Conservation (phyloP, 2,797 vertebrate species). For the Taeniopygia guttata region DNA sequence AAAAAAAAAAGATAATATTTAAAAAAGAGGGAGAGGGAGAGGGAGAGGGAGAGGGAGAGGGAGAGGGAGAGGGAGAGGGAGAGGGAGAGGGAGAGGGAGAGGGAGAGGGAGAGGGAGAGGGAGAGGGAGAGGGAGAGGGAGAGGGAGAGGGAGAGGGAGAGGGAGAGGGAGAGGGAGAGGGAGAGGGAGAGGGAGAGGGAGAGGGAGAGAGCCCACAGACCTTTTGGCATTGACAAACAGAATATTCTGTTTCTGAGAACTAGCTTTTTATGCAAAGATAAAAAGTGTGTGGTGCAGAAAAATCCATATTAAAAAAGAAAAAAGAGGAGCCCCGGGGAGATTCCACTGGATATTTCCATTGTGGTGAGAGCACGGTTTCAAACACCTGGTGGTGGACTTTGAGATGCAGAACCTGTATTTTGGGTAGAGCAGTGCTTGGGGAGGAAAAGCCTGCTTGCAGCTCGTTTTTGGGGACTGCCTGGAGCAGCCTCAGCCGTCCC, state of each 20-base stretch:
- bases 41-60: too few relatives aligned
- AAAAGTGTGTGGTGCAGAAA: not conserved
- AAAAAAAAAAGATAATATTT: not conserved
- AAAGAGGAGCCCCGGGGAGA: not conserved
- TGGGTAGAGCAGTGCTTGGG: rapidly evolving
- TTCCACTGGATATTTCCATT: not conserved
- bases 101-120: too few relatives aligned
- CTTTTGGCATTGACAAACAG: not conserved
- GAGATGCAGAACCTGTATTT: not conserved
- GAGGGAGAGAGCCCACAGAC: too few relatives aligned
- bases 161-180: too few relatives aligned
- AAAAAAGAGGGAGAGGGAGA: too few relatives aligned
- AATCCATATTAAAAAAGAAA: not conserved
- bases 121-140: too few relatives aligned
- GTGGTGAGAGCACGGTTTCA: not conserved
- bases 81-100: too few relatives aligned
- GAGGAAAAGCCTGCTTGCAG: not conserved
- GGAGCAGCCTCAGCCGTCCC: not conserved
- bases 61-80: too few relatives aligned
- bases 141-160: too few relatives aligned
- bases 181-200: too few relatives aligned
- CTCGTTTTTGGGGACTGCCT: not conserved
- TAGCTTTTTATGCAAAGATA: not conserved
- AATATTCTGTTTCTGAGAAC: not conserved
- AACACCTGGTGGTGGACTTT: not conserved